phyloP scores from a whole-genome alignment of 2,888 invertebrate species.

The Rhagonycha fulva region DNA sequence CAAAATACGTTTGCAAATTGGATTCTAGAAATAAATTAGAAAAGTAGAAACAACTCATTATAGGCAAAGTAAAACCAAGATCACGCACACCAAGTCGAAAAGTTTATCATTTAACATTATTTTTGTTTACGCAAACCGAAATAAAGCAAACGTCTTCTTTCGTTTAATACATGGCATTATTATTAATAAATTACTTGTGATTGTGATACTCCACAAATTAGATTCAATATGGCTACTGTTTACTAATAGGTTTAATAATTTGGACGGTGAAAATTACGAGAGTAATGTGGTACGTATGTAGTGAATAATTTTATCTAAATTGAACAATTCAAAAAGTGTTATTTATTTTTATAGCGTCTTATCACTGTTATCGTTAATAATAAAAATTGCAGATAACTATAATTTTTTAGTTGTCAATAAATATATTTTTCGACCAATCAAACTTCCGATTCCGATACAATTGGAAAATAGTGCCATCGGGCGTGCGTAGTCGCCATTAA shows the following conservation, averaged over 20 bases:
- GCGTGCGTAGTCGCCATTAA: not conserved
- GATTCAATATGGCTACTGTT: conserved; percentile 44
- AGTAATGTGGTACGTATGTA: not conserved
- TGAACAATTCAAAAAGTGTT: not conserved
- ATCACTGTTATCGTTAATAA: not conserved
- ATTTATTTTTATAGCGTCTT: not conserved
- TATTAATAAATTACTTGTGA: not conserved
- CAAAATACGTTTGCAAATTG: not conserved
- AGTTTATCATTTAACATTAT: not conserved
- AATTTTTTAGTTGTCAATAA: not conserved
- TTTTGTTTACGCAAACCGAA: not conserved
- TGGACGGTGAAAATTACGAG: no score
- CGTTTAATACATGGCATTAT: conserved; percentile 27
- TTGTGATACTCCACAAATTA: conserved; percentile 40
- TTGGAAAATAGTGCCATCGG: not conserved
- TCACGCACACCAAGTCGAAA: not conserved
- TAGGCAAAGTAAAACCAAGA: not conserved
- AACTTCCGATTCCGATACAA: no score
- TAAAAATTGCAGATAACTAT: not conserved
- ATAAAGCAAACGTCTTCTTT: not conserved
- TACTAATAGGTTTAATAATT: not conserved
- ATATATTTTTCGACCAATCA: not conserved
- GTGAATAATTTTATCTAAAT: not conserved
- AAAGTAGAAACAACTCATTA: not conserved
- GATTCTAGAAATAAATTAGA: not conserved